Conservation (phyloP, 2,113 vertebrate genomes). For the Sinosuthora webbiana region DNA sequence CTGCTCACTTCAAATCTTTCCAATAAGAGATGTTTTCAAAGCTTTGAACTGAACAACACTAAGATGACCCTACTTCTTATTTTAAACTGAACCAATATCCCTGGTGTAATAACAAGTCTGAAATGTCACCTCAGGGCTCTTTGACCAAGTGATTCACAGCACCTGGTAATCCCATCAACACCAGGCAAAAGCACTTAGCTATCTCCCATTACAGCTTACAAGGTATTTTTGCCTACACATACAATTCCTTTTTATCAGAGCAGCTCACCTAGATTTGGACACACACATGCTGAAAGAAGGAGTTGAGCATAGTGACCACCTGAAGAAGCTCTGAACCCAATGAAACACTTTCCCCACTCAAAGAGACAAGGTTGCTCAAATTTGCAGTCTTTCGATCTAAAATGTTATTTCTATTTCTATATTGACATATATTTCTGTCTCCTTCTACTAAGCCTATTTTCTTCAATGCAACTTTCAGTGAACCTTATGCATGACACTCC, state of each 20-base stretch:
- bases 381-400: background rate
- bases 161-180: slow-evolving; percentile 14
- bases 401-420: background rate
- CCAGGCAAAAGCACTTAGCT: background rate
- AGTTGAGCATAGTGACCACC: rapidly evolving
- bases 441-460: slow-evolving; percentile 45
- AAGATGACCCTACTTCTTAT: background rate
- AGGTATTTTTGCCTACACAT: background rate
- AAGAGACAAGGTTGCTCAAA: background rate
- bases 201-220: background rate
- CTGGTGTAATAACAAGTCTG: background rate
- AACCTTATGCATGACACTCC: slow-evolving; percentile 51
- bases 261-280: background rate
- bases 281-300: background rate
- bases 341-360: background rate
- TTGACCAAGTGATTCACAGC: background rate
- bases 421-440: background rate
- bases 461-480: slow-evolving; percentile 5
- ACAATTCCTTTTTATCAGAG: background rate
- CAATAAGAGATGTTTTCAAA: slow-evolving; percentile 20
- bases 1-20: background rate
- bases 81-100: background rate
- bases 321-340: background rate
- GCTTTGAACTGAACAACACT: background rate
- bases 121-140: background rate